Conservation (phyloP, 2,113 vertebrate species). For the Lontra canadensis region DNA sequence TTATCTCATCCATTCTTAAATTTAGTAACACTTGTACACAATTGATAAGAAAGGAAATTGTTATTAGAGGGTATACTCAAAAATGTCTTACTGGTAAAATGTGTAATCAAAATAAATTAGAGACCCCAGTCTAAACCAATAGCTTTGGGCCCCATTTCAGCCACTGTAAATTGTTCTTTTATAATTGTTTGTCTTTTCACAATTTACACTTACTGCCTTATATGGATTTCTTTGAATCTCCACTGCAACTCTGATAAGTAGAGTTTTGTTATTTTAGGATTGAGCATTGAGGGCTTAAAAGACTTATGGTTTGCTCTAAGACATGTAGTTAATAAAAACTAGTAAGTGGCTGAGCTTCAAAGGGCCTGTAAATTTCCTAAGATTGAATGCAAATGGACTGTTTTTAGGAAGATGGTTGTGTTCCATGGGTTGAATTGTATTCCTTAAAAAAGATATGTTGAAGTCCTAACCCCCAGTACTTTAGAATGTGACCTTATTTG, state of each 20-base stretch:
- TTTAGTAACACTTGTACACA: background rate
- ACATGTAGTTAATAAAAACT: background rate
- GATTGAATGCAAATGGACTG: background rate
- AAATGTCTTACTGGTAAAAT: background rate
- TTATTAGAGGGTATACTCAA: background rate
- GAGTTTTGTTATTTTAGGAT: background rate
- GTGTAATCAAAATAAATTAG: background rate
- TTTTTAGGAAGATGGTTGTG: background rate
- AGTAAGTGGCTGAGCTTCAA: background rate
- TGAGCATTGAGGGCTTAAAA: background rate
- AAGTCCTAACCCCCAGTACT: background rate
- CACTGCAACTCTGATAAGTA: background rate
- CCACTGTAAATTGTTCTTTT: background rate
- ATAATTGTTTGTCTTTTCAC: background rate
- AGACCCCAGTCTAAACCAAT: background rate
- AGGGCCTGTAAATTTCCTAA: background rate
- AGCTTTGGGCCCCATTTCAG: background rate
- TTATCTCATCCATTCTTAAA: background rate
- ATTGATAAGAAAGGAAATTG: background rate
- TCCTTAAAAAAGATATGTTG: background rate
- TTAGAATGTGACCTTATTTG: background rate
- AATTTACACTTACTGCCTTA: background rate
- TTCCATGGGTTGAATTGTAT: background rate
- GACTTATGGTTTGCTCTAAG: background rate
- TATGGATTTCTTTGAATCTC: background rate